Evolutionary conservation across 2,113 vertebrate species (phyloP), one percentile per base, ranked within the genome.

Genomic region (Tonatia bakeri): DNA sequence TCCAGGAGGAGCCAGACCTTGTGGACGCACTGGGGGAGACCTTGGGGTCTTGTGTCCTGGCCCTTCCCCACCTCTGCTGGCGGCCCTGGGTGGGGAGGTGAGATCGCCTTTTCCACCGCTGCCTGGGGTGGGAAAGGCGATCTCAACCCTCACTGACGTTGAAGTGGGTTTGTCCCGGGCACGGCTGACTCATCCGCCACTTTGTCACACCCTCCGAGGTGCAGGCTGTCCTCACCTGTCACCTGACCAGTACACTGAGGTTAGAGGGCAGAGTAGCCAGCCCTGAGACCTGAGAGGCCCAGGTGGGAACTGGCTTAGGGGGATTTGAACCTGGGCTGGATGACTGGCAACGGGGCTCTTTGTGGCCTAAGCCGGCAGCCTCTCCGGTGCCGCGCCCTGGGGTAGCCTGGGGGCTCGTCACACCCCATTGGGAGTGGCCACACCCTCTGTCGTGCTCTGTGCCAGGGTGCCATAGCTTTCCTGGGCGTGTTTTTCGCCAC

Each of bases 161-260:
- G 20, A 16, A 16, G 31, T 4, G 76, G 5, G 4, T 1, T 36
- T 69, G 6, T 28, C n/a, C 19, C 33, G 38, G 36, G 9, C 31
- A 12, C 17, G 33, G 47, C 38, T 1, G 4, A 7, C 52, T 3
- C 24, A 0, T 14, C 75, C 9, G 12, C 36, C 22, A n/a, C 43
- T 28, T 61, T 5, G 1, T 40, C 69, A 33, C 47, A 84, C 22
- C 22, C 26, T 14, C 1, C 40, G 19, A 47, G 3, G 4, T 17
- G 26, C 28, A 1, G 40, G 7, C 6, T 28, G 0, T 38, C 2
- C 10, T 16, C 38, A 20, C 33, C 38, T 14, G 2, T 45, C 5
- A 26, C 28, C 6, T 47, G 70, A 43, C 40, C 47, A 17, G 19
- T 33, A n/a, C 19, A 24, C 54, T 52, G 36, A 54, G 22, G 31